Evolutionary conservation across 1,140 invertebrate genomes (phyloP).

Genomic region (Sarcophaga peregrina): DNA sequence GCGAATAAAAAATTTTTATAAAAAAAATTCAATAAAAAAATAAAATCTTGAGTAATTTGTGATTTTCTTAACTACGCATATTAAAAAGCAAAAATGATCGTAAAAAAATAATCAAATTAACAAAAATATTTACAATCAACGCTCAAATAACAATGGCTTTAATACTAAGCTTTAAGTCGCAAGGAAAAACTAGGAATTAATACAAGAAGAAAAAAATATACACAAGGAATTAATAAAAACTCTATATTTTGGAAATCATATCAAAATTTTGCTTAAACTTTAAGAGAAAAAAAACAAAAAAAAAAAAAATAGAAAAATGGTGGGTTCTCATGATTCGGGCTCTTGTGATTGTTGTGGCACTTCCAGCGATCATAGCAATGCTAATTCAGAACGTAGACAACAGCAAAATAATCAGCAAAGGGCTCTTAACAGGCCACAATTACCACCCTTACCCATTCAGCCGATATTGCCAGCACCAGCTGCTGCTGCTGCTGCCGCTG

Average conservation of each 20-base stretch:
- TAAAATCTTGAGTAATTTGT: neutral
- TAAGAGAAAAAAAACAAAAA: neutral
- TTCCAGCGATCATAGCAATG: slow-evolving; percentile 1
- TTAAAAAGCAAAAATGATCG: neutral
- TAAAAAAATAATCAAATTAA: neutral
- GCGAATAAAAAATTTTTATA: neutral
- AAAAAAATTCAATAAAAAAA: neutral
- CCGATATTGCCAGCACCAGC: slow-evolving; percentile 45
- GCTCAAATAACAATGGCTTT: neutral
- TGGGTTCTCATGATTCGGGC: slow-evolving; percentile 45
- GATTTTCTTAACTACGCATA: neutral
- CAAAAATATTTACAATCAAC: neutral
- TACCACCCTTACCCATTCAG: slow-evolving; percentile 43
- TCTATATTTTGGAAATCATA: neutral
- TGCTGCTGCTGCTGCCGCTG: slow-evolving; percentile 29
- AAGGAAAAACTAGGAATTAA: neutral
- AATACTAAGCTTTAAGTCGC: neutral
- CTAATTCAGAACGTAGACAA: slow-evolving; percentile 10
- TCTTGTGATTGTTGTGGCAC: slow-evolving; percentile 46
- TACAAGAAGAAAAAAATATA: neutral
- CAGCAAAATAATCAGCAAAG: slow-evolving; percentile 43
- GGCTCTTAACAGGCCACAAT: slow-evolving; percentile 27
- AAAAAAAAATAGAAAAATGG: slow-evolving; percentile 6
- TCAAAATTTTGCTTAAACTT: slow-evolving; percentile 27
- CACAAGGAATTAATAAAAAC: neutral